phyloP scores from a whole-genome alignment of 2,113 vertebrate genomes.

The Formicarius rufipectus region DNA sequence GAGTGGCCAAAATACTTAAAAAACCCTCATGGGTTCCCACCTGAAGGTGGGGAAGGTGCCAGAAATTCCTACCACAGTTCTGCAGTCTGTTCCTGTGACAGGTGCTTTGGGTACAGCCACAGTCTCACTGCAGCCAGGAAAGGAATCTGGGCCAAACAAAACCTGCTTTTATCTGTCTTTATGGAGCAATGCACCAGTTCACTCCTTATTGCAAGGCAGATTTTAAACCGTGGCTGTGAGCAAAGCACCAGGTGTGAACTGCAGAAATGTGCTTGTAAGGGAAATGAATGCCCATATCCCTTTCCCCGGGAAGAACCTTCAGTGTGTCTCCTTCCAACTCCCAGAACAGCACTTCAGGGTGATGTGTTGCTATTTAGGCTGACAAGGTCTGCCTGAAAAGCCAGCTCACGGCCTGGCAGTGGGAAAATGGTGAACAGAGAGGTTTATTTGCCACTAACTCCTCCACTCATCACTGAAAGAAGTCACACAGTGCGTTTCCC shows the following conservation, averaged over 20 bases:
- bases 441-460: neutral
- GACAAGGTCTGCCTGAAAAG: constrained; percentile 20
- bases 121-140: neutral
- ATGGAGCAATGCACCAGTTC: neutral
- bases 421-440: constrained; percentile 8
- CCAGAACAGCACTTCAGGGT: neutral
- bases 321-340: neutral
- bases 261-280: neutral
- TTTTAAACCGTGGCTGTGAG: neutral
- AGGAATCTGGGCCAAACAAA: neutral
- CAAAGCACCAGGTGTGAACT: neutral
- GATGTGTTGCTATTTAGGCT: neutral
- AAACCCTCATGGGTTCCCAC: neutral
- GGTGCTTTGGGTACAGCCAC: neutral
- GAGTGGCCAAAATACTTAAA: neutral
- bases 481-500: neutral
- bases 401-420: constrained; percentile 4
- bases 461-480: neutral
- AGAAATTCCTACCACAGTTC: neutral
- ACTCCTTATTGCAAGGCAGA: neutral
- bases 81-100: neutral
- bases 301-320: constrained; percentile 12
- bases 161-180: neutral
- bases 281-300: neutral
- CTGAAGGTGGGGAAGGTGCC: neutral